phyloP scores from a whole-genome alignment of 2,113 vertebrate species.

The Narcine bancroftii region DNA sequence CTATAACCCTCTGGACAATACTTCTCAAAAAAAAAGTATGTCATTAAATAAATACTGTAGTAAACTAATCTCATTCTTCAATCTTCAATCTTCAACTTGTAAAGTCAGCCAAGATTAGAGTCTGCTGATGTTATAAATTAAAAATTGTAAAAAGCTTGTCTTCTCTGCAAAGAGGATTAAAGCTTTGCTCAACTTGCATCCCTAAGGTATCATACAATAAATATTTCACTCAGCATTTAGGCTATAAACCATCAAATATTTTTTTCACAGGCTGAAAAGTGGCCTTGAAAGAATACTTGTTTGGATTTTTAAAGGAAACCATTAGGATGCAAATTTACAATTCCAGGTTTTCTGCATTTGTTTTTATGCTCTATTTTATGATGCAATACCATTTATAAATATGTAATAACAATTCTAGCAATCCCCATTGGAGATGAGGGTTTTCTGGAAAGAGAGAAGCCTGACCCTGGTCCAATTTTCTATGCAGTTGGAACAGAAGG shows the following conservation, averaged over 20 bases:
- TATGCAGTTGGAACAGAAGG: neutral
- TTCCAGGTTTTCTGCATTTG: neutral
- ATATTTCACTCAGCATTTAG: neutral
- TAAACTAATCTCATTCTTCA: neutral
- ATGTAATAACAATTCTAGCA: neutral
- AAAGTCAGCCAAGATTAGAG: slow-evolving; percentile 18
- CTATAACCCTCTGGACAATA: slow-evolving; percentile 13
- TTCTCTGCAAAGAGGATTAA: slow-evolving; percentile 14
- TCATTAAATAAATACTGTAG: no score
- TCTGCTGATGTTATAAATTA: neutral
- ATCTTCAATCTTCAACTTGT: neutral
- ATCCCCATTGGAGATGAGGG: neutral
- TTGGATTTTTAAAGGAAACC: neutral
- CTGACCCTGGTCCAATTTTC: neutral
- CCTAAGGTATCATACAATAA: neutral
- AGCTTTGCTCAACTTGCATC: neutral
- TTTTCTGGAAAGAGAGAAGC: neutral
- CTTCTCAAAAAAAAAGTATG: neutral
- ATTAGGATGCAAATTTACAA: neutral
- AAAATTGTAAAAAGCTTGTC: neutral
- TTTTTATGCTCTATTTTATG: neutral
- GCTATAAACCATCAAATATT: neutral
- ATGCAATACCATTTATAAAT: neutral
- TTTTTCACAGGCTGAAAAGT: neutral
- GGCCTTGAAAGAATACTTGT: neutral